Evolutionary conservation across 2,113 vertebrate genomes (phyloP).

Genomic region (Tupaia chinensis): DNA sequence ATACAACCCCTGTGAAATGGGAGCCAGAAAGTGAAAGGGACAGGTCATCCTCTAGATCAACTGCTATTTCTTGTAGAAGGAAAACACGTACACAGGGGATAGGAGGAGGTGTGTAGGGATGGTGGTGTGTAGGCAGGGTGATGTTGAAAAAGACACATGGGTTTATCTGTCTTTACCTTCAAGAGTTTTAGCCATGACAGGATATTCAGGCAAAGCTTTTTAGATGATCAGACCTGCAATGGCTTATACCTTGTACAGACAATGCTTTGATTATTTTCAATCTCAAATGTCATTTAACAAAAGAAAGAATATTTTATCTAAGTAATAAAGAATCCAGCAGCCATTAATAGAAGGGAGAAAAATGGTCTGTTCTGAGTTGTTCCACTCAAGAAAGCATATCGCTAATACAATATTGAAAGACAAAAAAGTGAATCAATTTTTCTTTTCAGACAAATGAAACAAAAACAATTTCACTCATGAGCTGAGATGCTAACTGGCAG

Average conservation of each 20-base stretch:
- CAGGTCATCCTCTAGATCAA: not conserved
- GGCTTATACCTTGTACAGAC: not conserved
- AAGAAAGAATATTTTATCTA: not conserved
- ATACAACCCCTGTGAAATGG: not conserved
- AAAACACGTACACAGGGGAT: not conserved
- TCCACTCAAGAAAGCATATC: slow-evolving; percentile 63
- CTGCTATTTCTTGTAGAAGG: not conserved
- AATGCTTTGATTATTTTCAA: slow-evolving; percentile 31
- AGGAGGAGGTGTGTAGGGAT: not conserved
- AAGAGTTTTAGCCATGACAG: not conserved
- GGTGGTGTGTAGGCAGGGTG: rapidly evolving
- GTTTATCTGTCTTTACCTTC: not conserved
- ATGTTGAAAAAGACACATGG: not conserved
- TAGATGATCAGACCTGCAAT: not conserved
- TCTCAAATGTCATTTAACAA: slow-evolving; percentile 28
- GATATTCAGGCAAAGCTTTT: not conserved
- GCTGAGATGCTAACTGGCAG: slow-evolving; percentile 76
- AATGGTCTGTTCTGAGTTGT: slow-evolving; percentile 47
- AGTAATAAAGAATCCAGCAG: slow-evolving; percentile 56
- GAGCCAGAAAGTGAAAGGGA: not conserved
- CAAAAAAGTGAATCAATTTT: slow-evolving; percentile 82
- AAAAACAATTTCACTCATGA: slow-evolving; percentile 85
- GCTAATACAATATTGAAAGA: slow-evolving; percentile 66
- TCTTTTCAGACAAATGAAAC: slow-evolving; percentile 79
- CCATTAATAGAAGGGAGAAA: slow-evolving; percentile 62